Conservation (phyloP, 2,113 vertebrate genomes). For the Nycticryphes semicollaris region DNA sequence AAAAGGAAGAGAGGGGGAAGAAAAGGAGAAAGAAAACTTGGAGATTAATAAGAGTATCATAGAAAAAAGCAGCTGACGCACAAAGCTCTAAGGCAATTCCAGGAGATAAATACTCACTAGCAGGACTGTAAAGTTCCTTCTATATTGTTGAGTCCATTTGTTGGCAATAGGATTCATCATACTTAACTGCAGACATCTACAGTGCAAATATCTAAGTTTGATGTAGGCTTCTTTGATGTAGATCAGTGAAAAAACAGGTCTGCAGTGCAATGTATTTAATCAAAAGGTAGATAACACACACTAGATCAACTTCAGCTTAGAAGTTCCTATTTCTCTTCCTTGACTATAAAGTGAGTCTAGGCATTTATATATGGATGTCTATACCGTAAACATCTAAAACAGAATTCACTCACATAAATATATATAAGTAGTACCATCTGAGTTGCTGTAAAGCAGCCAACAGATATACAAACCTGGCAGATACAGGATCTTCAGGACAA, state of each 20-base stretch:
- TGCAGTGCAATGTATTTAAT: background rate
- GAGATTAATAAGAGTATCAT: background rate
- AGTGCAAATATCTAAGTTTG: background rate
- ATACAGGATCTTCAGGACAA: background rate
- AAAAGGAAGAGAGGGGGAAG: background rate
- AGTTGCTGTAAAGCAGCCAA: background rate
- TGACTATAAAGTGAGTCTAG: background rate
- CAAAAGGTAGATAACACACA: background rate
- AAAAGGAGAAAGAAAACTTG: background rate
- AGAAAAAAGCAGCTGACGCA: background rate
- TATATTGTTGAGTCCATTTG: background rate
- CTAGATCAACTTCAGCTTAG: background rate
- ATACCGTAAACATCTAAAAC: background rate
- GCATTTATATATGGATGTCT: background rate
- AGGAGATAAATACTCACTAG: background rate
- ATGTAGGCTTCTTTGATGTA: background rate
- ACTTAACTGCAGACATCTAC: background rate
- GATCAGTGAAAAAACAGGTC: background rate
- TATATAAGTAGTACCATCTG: background rate
- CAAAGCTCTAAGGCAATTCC: background rate
- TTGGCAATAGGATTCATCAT: background rate
- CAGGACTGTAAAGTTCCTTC: background rate
- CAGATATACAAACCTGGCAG: background rate
- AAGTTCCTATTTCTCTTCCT: background rate
- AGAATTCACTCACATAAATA: background rate